Evolutionary conservation across 30 jellyfish, hydroid and myxozoan genomes (phyloP).

Genomic region (Mastigias papua): DNA sequence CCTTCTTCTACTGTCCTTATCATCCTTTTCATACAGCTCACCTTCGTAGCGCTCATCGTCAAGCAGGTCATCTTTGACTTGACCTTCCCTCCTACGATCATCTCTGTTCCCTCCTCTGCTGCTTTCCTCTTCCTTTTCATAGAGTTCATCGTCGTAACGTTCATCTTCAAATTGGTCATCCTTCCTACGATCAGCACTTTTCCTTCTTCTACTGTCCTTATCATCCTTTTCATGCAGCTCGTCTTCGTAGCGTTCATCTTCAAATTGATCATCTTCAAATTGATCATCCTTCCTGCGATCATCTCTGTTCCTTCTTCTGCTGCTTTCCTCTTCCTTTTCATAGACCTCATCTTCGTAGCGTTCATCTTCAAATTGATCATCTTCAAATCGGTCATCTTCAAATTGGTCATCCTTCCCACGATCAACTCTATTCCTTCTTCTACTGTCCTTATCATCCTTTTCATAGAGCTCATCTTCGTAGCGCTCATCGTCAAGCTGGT

Average conservation of each 20-base stretch:
- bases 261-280: neutral
- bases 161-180: too few relatives aligned
- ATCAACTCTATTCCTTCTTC: neutral
- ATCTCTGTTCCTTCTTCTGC: too few relatives aligned
- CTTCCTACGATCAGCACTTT: too few relatives aligned
- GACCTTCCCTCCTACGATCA: too few relatives aligned
- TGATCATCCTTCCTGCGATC: too few relatives aligned
- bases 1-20: neutral
- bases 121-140: too few relatives aligned
- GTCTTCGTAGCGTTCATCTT: conserved; percentile 11
- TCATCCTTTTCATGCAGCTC: too few relatives aligned
- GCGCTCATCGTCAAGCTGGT: neutral
- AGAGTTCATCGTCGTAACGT: conserved; percentile 27
- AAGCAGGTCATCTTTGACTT: neutral
- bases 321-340: conserved; percentile 17
- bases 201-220: too few relatives aligned
- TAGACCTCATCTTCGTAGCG: conserved; percentile 20
- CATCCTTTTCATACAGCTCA: neutral
- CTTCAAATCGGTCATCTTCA: conserved; percentile 32
- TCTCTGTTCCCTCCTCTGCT: too few relatives aligned
- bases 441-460: neutral
- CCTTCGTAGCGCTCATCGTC: neutral
- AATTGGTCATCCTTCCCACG: neutral
- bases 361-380: neutral
- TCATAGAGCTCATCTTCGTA: conserved; percentile 20